Evolutionary conservation across 2,797 vertebrate genomes (phyloP).

Genomic region (Sebastes steindachneri): DNA sequence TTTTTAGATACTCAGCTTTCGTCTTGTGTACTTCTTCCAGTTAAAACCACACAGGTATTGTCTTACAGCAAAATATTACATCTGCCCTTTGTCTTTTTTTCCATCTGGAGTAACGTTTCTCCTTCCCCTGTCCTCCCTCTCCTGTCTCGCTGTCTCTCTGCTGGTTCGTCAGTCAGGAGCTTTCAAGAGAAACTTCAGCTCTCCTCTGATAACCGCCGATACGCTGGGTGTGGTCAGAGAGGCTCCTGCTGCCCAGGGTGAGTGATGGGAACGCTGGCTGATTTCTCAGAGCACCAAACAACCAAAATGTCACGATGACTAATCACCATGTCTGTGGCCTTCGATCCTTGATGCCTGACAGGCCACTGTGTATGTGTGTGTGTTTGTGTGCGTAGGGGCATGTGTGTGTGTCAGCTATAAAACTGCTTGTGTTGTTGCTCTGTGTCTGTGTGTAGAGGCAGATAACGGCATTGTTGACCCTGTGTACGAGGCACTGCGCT

Average conservation of each 20-base stretch:
- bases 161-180: slow-evolving; percentile 80
- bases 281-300: slow-evolving; percentile 34
- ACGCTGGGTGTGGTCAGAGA: slow-evolving; percentile 82
- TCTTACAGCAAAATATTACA: neutral
- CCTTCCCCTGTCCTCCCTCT: neutral
- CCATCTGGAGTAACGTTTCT: slow-evolving; percentile 22
- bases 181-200: slow-evolving; percentile 93
- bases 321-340: slow-evolving; percentile 41
- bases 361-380: neutral
- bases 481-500: slow-evolving; percentile 90
- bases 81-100: neutral
- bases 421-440: slow-evolving; percentile 30
- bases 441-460: slow-evolving; percentile 62
- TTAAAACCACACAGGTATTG: slow-evolving; percentile 12
- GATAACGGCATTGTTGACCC: slow-evolving; percentile 84
- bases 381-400: neutral
- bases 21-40: neutral
- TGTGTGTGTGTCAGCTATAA: slow-evolving; percentile 20
- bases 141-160: neutral
- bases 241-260: slow-evolving; percentile 85
- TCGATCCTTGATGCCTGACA: slow-evolving; percentile 16
- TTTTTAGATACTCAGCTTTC: neutral
- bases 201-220: slow-evolving; percentile 88
- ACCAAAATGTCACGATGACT: slow-evolving; percentile 37
- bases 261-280: slow-evolving; percentile 59